Evolutionary conservation across 2,797 vertebrate genomes (phyloP), one percentile per base, ranked within the genome.

Genomic region (Erpetoichthys calabaricus): DNA sequence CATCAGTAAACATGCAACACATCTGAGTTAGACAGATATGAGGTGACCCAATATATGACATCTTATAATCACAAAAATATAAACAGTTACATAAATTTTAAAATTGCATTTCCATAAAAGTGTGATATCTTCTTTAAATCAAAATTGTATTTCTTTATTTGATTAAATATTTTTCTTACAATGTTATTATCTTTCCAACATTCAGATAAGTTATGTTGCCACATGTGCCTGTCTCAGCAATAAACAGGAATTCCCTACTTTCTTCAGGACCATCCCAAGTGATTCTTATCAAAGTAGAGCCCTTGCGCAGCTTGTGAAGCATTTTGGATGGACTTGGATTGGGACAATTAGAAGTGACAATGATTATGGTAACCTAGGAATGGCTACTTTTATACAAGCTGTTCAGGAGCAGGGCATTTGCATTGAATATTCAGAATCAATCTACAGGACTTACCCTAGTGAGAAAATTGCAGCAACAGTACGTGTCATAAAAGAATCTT

Each of bases 301-400:
- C 1, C 7, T 60, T 5, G 59, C 7, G 1, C 7, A 56, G 7
- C 59, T 60, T 4, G 59, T 60, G 3, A 7, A 44, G 42, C 45
- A 3, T 5, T 60, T 60, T 56, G 51, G 53, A 3, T 60, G 59
- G 59, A 56, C 45, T 10, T 60, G 46, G 45, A 25, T 60, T 10
- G 59, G 52, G 3, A 47, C 59, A 2, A 43, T 60, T 47, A 7
- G 6, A 7, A 50, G 47, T 10, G 41, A 43, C 25, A 42, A 47
- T 49, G 59, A 56, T 3, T 60, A 56, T 47, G 59, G 59, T 4
- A 55, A 46, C 4, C 47, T 9, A 1, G 59, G 59, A 7, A 56
- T 60, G 42, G 25, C 25, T 6, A 8, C 41, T 0, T 55, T 60
- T 55, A 6, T 42, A 2, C 10, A 54, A 8, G 25, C 5, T 5